Evolutionary conservation across 1,140 invertebrate species (phyloP).

Genomic region (Zaprionus ghesquierei): DNA sequence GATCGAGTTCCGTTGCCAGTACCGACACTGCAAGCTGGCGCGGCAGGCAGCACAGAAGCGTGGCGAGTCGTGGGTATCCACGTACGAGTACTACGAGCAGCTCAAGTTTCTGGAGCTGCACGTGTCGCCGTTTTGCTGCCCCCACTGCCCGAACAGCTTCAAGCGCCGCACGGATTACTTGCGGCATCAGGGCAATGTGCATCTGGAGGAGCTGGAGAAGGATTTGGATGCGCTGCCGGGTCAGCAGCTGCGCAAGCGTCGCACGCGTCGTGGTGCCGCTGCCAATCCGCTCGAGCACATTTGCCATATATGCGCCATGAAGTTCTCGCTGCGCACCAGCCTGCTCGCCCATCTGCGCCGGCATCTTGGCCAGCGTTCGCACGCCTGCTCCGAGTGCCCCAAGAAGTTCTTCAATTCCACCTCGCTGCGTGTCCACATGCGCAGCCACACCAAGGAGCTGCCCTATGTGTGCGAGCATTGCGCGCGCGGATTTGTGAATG

Average conservation of each 20-base stretch:
- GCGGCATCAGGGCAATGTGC: constrained; percentile 59
- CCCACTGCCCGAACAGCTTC: constrained; percentile 41
- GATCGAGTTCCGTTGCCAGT: constrained; percentile 68
- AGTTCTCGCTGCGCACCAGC: constrained; percentile 66
- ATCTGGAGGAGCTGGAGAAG: constrained; percentile 35
- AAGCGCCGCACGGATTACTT: constrained; percentile 58
- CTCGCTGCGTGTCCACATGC: constrained; percentile 57
- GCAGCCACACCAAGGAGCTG: constrained; percentile 73
- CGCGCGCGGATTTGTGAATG: constrained; percentile 75
- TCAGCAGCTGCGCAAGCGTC: constrained; percentile 5
- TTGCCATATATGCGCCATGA: constrained; percentile 73
- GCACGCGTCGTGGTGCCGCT: background rate
- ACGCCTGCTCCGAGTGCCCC: constrained; percentile 57
- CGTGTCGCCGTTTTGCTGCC: constrained; percentile 64
- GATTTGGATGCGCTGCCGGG: background rate
- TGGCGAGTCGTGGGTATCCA: constrained; percentile 39
- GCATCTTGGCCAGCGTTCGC: constrained; percentile 54
- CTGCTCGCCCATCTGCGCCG: constrained; percentile 61
- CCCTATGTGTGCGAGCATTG: constrained; percentile 75
- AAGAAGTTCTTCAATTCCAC: constrained; percentile 73
- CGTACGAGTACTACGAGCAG: constrained; percentile 61
- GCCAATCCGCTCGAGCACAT: constrained; percentile 50
- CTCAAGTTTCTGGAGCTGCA: constrained; percentile 66
- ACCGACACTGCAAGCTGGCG: constrained; percentile 63
- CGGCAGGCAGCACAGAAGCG: constrained; percentile 34